These are phyloP conservation scores for Sebastes taczanowskii DNA, from an alignment of 2,797 vertebrate species.

Conservation along the genomic window DNA sequence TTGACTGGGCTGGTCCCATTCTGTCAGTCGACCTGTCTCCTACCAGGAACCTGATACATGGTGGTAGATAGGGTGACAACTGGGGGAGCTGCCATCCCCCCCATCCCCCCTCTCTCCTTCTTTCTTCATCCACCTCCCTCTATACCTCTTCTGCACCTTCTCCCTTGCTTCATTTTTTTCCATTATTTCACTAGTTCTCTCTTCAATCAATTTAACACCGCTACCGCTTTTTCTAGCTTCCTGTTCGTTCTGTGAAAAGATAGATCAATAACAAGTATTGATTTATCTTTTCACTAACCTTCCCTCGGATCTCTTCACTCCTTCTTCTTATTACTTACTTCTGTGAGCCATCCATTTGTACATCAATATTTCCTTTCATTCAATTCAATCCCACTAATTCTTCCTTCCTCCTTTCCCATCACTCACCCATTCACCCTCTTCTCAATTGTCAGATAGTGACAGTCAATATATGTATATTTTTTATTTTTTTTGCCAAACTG, in stretches of 20 bases:
- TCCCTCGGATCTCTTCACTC: neutral
- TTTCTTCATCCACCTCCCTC: neutral
- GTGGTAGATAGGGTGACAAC: slow-evolving; percentile 68
- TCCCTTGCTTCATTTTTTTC: neutral
- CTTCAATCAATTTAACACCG: neutral
- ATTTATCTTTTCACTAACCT: neutral
- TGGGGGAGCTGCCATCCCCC: slow-evolving; percentile 15
- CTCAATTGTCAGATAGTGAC: neutral
- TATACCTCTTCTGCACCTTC: neutral
- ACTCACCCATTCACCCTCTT: neutral
- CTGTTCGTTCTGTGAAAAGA: neutral
- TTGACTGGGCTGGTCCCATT: slow-evolving; percentile 68
- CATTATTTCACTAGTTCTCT: neutral
- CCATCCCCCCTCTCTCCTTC: neutral
- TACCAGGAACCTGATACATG: slow-evolving; percentile 59
- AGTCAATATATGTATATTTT: neutral
- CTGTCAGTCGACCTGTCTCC: slow-evolving; percentile 66
- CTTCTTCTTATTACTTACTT: neutral
- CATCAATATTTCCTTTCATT: neutral
- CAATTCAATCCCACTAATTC: neutral
- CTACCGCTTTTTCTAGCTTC: neutral
- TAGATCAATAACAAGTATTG: neutral
- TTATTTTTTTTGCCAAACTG: neutral
- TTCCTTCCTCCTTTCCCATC: neutral
- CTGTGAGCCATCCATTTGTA: neutral